These are phyloP conservation scores for Clunio marinus DNA, from an alignment of 2,888 invertebrate species.

Conservation along the genomic window DNA sequence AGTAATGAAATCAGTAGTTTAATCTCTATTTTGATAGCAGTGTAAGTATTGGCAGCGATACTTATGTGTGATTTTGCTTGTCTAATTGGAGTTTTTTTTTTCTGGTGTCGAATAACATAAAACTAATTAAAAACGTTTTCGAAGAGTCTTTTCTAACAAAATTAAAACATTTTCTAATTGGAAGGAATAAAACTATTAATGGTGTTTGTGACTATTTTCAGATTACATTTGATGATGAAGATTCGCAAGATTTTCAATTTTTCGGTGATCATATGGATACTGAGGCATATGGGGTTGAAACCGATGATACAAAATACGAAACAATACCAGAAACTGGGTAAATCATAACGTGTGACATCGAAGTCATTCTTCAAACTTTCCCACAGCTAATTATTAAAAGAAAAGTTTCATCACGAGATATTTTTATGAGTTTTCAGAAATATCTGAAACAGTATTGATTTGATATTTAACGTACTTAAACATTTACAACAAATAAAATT, in stretches of 20 bases:
- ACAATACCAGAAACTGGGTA: neutral
- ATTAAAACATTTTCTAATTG: neutral
- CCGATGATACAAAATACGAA: conserved; percentile 21
- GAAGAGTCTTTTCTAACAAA: neutral
- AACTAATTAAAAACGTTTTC: neutral
- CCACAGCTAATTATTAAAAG: too few relatives aligned
- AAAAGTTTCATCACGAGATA: too few relatives aligned
- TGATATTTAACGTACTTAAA: too few relatives aligned
- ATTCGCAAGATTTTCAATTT: neutral
- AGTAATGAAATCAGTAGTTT: conserved; percentile 19
- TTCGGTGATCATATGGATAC: conserved; percentile 18
- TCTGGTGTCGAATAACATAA: neutral
- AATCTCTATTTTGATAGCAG: conserved; percentile 6
- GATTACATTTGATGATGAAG: conserved; percentile 6
- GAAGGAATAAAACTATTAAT: neutral
- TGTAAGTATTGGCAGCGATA: conserved; percentile 28
- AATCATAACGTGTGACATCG: too few relatives aligned
- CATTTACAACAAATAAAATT: too few relatives aligned
- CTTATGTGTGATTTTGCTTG: neutral
- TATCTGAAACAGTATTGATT: too few relatives aligned
- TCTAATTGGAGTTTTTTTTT: neutral
- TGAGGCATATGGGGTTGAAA: conserved; percentile 19
- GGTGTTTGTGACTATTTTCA: neutral
- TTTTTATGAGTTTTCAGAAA: too few relatives aligned
- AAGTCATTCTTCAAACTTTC: too few relatives aligned